These are phyloP conservation scores for Lathamus discolor DNA, from an alignment of 2,113 vertebrate species.

Conservation along the genomic window DNA sequence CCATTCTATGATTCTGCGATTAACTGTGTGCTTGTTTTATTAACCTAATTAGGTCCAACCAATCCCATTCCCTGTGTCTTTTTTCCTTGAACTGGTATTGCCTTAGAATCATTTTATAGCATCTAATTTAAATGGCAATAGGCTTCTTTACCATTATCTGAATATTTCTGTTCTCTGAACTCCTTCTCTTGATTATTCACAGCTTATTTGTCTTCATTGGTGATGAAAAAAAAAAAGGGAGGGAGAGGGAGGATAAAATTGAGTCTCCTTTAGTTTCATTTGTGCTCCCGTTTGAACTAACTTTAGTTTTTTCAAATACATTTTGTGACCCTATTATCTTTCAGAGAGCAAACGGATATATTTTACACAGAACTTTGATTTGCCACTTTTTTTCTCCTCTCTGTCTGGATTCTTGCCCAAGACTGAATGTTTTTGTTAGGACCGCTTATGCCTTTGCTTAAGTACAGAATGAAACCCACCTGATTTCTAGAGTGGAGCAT, in stretches of 20 bases:
- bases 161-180: not conserved
- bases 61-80: not conserved
- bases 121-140: not conserved
- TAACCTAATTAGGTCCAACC: not conserved
- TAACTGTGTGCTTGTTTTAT: not conserved
- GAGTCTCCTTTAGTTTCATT: not conserved
- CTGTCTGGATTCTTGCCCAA: not conserved
- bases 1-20: not conserved
- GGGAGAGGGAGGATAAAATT: not conserved
- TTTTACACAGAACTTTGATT: not conserved
- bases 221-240: not conserved
- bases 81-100: not conserved
- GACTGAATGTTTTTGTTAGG: not conserved
- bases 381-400: not conserved
- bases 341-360: not conserved
- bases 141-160: not conserved
- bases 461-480: not conserved
- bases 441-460: not conserved
- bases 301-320: not conserved
- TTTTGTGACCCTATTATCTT: not conserved
- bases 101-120: not conserved
- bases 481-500: not conserved
- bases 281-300: not conserved
- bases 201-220: not conserved
- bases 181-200: not conserved